These are phyloP conservation scores for Falco columbarius DNA, from an alignment of 2,797 vertebrate genomes.

Conservation along the genomic window DNA sequence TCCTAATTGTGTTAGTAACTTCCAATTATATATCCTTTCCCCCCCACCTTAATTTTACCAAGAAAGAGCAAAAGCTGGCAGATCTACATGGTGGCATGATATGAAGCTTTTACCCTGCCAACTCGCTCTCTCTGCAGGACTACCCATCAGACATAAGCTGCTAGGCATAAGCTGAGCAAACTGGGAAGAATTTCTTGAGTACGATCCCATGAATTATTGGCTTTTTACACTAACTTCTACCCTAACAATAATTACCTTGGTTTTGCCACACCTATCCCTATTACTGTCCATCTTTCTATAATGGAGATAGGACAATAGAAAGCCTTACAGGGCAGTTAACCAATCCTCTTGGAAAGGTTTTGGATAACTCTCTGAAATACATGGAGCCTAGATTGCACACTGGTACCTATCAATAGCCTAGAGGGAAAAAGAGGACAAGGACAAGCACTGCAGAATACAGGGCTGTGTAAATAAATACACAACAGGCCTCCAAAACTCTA, in stretches of 20 bases:
- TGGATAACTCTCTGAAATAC: background rate
- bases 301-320: background rate
- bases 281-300: background rate
- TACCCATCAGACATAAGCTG: background rate
- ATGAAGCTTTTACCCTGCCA: background rate
- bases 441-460: background rate
- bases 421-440: background rate
- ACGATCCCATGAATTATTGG: background rate
- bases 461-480: background rate
- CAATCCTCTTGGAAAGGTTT: background rate
- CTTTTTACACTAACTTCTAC: background rate
- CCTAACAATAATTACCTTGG: background rate
- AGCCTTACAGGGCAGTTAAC: background rate
- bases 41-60: background rate
- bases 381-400: background rate
- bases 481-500: background rate
- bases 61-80: background rate
- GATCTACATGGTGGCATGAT: background rate
- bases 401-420: background rate
- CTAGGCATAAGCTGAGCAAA: background rate
- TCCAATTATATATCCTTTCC: background rate
- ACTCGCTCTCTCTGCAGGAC: background rate
- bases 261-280: background rate
- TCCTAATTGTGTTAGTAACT: background rate
- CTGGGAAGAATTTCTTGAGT: background rate